Conservation (phyloP, 2,113 vertebrate genomes). For the Cyprinodon tularosa region DNA sequence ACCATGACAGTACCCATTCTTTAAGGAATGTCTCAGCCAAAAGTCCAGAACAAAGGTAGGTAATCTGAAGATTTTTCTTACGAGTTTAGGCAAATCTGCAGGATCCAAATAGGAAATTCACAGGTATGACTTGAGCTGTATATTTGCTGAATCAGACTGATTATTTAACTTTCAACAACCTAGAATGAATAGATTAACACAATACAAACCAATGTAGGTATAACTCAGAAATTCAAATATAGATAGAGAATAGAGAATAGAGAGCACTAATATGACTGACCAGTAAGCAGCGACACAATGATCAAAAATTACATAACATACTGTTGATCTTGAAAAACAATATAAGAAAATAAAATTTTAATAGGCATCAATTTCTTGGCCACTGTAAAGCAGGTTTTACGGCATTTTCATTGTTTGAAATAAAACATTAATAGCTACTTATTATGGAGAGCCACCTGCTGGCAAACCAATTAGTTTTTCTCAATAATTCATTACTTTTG, state of each 20-base stretch:
- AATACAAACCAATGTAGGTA: too few species aligned
- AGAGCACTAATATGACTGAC: neutral
- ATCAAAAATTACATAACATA: neutral
- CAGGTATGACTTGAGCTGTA: too few species aligned
- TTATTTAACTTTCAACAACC: too few species aligned
- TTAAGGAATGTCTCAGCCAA: too few species aligned
- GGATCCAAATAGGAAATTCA: too few species aligned
- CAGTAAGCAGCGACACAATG: neutral
- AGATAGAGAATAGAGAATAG: neutral
- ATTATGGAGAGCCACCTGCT: conserved; percentile 23
- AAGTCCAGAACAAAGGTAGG: too few species aligned
- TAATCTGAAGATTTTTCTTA: too few species aligned
- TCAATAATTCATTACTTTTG: conserved; percentile 16
- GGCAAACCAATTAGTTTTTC: conserved; percentile 8
- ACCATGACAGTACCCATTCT: too few species aligned
- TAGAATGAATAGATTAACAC: too few species aligned
- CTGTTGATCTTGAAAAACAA: neutral
- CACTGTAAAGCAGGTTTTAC: neutral
- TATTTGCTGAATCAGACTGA: too few species aligned
- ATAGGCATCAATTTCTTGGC: neutral
- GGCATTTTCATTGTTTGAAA: conserved; percentile 1
- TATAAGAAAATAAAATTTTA: neutral
- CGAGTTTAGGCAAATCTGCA: too few species aligned
- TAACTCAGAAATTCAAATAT: too few species aligned
- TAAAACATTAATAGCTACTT: neutral